Evolutionary conservation across 2,888 invertebrate species (phyloP).

Genomic region (Andrena bicolor): DNA sequence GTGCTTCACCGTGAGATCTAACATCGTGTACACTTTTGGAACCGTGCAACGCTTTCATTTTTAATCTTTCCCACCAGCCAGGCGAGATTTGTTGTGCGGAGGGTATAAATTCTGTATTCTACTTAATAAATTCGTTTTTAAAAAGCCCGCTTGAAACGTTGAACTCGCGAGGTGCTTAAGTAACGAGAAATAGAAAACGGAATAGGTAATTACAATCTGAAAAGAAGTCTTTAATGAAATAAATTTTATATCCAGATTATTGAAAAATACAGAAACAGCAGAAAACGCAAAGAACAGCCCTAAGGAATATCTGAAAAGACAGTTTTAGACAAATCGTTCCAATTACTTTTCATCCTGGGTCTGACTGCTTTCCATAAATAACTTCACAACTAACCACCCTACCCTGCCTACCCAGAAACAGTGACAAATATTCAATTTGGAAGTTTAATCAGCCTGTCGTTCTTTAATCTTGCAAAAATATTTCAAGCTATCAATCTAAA

Average conservation of each 20-base stretch:
- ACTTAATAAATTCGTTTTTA: slow-evolving; percentile 7
- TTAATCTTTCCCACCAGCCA: no score
- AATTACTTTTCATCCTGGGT: no score
- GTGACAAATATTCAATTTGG: no score
- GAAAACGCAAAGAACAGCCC: neutral
- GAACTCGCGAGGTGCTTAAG: neutral
- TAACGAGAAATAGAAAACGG: neutral
- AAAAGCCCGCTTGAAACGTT: neutral
- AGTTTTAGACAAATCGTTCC: neutral
- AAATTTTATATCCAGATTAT: neutral
- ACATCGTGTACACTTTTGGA: neutral
- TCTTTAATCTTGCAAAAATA: no score
- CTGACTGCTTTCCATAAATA: no score
- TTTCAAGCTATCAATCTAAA: no score
- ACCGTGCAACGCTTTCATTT: slow-evolving; percentile 6
- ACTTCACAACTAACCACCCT: no score
- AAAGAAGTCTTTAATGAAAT: neutral
- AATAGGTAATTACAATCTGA: neutral
- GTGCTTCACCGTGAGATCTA: slow-evolving; percentile 4
- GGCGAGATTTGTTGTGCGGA: neutral
- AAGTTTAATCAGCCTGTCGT: no score
- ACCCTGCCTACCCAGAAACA: no score
- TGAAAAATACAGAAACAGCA: neutral
- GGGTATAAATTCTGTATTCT: neutral
- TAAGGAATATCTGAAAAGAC: neutral